Evolutionary conservation across 2,797 vertebrate genomes (phyloP).

Genomic region (Benthosema pterotum): DNA sequence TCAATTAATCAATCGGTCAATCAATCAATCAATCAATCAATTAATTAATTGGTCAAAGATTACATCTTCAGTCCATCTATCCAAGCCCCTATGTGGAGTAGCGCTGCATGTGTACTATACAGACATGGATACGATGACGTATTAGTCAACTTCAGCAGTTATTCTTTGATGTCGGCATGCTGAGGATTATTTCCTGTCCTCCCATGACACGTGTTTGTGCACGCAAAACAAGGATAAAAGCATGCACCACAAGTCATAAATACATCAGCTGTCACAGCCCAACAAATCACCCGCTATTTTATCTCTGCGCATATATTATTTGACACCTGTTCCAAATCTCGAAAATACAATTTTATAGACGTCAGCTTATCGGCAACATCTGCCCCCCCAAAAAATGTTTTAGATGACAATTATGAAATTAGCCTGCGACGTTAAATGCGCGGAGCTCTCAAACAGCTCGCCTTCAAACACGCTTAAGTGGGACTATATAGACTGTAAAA

Average conservation of each 20-base stretch:
- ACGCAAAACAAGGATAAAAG: constrained; percentile 71
- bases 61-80: constrained; percentile 39
- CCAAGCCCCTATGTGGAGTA: constrained; percentile 8
- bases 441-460: constrained; percentile 17
- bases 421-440: constrained; percentile 25
- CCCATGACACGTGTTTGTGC: constrained; percentile 72
- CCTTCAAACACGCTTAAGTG: constrained; percentile 19
- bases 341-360: constrained; percentile 23
- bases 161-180: constrained; percentile 69
- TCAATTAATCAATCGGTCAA: constrained; percentile 56
- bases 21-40: constrained; percentile 19
- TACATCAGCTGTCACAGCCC: constrained; percentile 70
- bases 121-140: constrained; percentile 59
- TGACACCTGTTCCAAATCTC: constrained; percentile 70
- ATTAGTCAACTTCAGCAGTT: constrained; percentile 68
- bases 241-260: constrained; percentile 66
- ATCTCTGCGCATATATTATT: constrained; percentile 68
- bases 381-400: constrained; percentile 12
- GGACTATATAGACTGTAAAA: constrained; percentile 29
- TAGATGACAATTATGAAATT: constrained; percentile 34
- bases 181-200: constrained; percentile 73
- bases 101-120: constrained; percentile 40
- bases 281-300: constrained; percentile 60
- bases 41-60: constrained; percentile 59
- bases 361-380: constrained; percentile 20